Base-by-base conservation (phyloP, 2,888 invertebrate genomes). In the Phortica magna region DNA sequence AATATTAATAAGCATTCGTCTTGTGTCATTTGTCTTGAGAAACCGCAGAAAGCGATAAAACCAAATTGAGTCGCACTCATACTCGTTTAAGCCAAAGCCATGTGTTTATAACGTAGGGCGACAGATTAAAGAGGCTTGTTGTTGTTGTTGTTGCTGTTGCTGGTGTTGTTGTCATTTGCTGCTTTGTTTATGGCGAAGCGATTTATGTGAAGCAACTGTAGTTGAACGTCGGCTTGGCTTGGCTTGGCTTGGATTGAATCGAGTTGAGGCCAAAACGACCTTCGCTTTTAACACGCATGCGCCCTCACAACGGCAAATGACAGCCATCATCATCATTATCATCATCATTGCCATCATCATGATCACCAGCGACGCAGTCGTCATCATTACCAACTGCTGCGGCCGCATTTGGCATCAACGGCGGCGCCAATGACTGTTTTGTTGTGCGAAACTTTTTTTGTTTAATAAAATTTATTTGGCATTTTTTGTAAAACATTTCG, bases 1-100 rank as follows among this genome's bases (percentile, higher is more conserved):
- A 31, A 71, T 55, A 71, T 71, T 71, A 71, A 53, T 71, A 67
- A 67, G 41, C 67, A 42, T 1, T 59, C 19, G 59, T 31, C 31
- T 31, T 12, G 41, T 31, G 39, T 9, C 7, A 14, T 31, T 59
- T 39, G 65, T 10, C 65, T 12, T 65, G 39, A 6, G 31, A 65
- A 65, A 65, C 39, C 65, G 22, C 61, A 22, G 12, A 43, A 48
- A 43, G 7, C 22, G 9, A 65, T 43, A 61, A 61, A 61, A 61
- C 61, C 17, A 31, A 61, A 61, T 9, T 55, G 55, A 55, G 2
- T 55, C 17, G 17, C 17, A 55, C 55, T n/a, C 14, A 55, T 3
- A 53, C 53, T 4, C 31, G 5, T 31, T 31, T 31, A 31, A 31
- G 31, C 31, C 31, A 31, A 31, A 31, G 31, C 3, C 48, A 48